Evolutionary conservation across 1,140 invertebrate genomes (phyloP), one percentile per base, ranked within the genome.

Genomic region (Pomacea maculata): DNA sequence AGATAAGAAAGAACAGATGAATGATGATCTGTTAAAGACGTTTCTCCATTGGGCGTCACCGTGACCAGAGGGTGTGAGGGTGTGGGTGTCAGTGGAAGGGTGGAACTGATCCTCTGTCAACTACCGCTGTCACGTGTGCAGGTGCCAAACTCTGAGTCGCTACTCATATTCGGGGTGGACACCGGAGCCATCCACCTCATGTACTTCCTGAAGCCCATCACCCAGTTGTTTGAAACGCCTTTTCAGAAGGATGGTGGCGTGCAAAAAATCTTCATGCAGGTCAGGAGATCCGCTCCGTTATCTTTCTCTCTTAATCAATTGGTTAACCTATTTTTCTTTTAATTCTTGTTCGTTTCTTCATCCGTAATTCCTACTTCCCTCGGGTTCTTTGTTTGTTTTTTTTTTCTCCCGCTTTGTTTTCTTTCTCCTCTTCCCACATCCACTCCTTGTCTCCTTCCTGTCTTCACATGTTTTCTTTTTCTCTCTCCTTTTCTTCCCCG

Each of bases 111-210:
- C 34, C 0, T 1, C 6, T 45, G 34, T 45, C 34, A 45, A 45
- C 34, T 45, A 45, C 34, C 34, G 3, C 3, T 61, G 4, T 61
- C 11, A 61, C 57, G 57, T 61, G 57, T 72, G 34, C 84, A 90
- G 88, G 86, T 88, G 65, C 85, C 85, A 17, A 88, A 88, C 78
- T 80, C 78, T 64, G 84, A 87, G 25, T 89, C 90, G 0, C 70
- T 90, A 57, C 82, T 92, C 11, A 78, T 91, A 72, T 90, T 87
- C 84, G 91, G 91, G 9, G 87, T 89, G 57, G 90, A 91, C 80
- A 86, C 86, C 17, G 91, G 91, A 14, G 85, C 83, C 57, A 87
- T 92, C 74, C 85, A 89, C 81, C 81, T 90, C 12, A 79, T 92
- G 34, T 86, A 87, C 52, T 92, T 92, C 83, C 82, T 84, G 25